Evolutionary conservation across 2,113 vertebrate genomes (phyloP).

Genomic region (Lonchura striata): DNA sequence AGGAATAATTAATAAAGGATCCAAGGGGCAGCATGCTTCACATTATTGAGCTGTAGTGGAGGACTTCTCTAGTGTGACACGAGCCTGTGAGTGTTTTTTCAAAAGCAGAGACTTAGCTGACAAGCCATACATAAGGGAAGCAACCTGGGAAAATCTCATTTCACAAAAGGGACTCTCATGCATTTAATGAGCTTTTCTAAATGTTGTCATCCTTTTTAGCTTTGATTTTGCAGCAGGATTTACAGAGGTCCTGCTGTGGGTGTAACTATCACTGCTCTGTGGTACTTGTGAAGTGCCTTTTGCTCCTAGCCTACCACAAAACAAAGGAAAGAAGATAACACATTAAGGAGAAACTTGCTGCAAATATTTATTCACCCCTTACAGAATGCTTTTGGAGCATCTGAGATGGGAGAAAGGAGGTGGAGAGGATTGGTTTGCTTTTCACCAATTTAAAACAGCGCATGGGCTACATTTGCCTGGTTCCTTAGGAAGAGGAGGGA

Average conservation of each 20-base stretch:
- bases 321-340: neutral
- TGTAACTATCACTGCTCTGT: fast-evolving
- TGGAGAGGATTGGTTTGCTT: neutral
- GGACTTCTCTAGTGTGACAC: neutral
- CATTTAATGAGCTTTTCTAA: neutral
- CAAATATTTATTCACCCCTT: neutral
- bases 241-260: neutral
- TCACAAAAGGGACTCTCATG: neutral
- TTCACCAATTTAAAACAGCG: neutral
- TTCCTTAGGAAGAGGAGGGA: neutral
- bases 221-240: neutral
- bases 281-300: neutral
- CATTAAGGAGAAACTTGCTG: neutral
- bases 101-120: neutral
- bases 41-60: neutral
- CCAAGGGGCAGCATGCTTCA: neutral
- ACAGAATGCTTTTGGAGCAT: neutral
- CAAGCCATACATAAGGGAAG: neutral
- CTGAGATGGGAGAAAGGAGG: neutral
- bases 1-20: neutral
- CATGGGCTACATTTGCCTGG: fast-evolving
- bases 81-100: neutral
- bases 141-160: neutral
- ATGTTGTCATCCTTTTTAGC: neutral
- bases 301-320: neutral